Percentiles rank a stretch among this genome's conserved stretches.
Conservation (phyloP, 35 echinoderm and acorn worm genomes). For the Patiria miniata region DNA sequence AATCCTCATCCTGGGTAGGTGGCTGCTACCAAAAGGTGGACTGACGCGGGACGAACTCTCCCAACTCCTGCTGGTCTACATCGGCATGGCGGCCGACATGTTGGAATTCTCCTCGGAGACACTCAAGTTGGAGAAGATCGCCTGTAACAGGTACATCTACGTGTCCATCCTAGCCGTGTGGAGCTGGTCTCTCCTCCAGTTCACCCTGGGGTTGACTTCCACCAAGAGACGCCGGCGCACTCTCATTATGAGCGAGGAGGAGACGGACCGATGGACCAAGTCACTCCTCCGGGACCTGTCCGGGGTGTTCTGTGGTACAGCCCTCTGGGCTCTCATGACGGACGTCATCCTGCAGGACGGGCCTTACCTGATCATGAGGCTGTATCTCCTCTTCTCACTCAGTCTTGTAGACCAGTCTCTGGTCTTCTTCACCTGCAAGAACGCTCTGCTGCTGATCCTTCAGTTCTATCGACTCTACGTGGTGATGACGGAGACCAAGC, state of each 20-base stretch:
- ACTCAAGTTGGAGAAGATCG: slow-evolving; percentile 61
- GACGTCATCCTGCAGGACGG: slow-evolving; percentile 83
- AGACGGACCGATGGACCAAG: slow-evolving; percentile 1
- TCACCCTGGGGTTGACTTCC: slow-evolving; percentile 74
- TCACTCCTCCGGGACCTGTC: slow-evolving; percentile 19
- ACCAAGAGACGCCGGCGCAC: slow-evolving; percentile 69
- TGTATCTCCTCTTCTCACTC: slow-evolving; percentile 77
- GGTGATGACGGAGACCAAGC: slow-evolving; percentile 47
- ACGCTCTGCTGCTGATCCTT: slow-evolving; percentile 71
- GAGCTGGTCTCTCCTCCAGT: slow-evolving; percentile 86
- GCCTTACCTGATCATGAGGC: slow-evolving; percentile 72
- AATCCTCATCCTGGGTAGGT: slow-evolving; percentile 76
- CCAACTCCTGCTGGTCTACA: slow-evolving; percentile 83
- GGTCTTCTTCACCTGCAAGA: slow-evolving; percentile 95
- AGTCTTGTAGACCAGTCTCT: slow-evolving; percentile 63
- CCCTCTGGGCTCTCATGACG: slow-evolving; percentile 83
- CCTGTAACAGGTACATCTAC: slow-evolving; percentile 60
- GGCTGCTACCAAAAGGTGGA: slow-evolving; percentile 81
- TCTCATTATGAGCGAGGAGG: slow-evolving; percentile 35
- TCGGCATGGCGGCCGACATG: slow-evolving; percentile 98
- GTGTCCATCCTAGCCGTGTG: slow-evolving; percentile 63
- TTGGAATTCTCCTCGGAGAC: slow-evolving; percentile 90
- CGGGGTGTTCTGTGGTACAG: slow-evolving; percentile 65
- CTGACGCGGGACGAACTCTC: slow-evolving; percentile 87
- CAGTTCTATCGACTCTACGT: slow-evolving; percentile 87